A percentile compares a stretch with the other conserved stretches of the same genome.
Evolutionary conservation across 2,797 vertebrate species (phyloP).

Genomic region (Nyctibius grandis): DNA sequence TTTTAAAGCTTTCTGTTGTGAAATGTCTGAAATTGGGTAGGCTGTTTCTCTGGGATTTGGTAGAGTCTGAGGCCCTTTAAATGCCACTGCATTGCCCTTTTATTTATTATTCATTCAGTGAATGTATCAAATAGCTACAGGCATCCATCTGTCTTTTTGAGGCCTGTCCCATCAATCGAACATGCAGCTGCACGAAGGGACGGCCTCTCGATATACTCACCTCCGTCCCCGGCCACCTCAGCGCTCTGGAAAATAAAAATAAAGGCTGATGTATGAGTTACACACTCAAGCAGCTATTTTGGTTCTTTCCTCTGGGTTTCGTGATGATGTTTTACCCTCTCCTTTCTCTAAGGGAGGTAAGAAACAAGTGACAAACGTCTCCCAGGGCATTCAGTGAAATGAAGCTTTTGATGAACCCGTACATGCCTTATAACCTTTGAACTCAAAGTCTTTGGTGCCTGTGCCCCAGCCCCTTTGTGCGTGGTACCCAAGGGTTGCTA

Average conservation of each 20-base stretch:
- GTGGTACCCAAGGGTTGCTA: fast-evolving
- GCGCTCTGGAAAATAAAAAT: not conserved
- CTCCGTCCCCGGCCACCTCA: not conserved
- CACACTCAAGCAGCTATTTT: not conserved
- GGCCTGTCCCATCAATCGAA: constrained; percentile 8
- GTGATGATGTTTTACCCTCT: not conserved
- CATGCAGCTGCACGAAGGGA: not conserved
- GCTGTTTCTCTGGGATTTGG: not conserved
- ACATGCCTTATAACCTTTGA: not conserved
- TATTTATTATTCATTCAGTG: constrained; percentile 50
- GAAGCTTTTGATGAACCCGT: not conserved
- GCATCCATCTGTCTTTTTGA: constrained; percentile 29
- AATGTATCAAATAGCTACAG: constrained; percentile 38
- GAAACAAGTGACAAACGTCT: not conserved
- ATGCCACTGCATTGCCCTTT: constrained; percentile 5
- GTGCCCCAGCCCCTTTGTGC: not conserved
- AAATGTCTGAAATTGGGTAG: not conserved
- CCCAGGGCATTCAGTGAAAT: not conserved
- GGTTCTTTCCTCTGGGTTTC: not conserved
- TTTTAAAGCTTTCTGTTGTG: not conserved
- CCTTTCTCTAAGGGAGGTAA: not conserved
- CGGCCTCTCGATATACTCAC: not conserved
- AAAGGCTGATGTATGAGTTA: constrained; percentile 2
- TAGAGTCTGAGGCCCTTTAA: not conserved
- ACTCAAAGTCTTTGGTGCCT: not conserved